These are phyloP conservation scores for Agrenia bidenticulata DNA, from an alignment of 2,888 invertebrate genomes.

Conservation along the genomic window DNA sequence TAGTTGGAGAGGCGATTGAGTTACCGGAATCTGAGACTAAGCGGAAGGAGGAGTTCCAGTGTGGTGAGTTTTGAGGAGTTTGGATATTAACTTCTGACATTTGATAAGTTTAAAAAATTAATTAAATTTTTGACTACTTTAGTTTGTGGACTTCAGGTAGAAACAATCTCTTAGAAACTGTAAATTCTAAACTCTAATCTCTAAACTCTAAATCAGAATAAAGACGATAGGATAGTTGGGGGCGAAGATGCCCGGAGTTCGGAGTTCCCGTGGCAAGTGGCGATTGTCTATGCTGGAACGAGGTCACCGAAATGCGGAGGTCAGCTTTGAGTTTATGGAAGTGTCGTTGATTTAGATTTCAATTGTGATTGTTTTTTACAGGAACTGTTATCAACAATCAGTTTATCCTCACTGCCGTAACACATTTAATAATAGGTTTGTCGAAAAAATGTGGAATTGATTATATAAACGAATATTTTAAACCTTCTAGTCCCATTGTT, in stretches of 20 bases:
- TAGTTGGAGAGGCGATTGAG: background rate
- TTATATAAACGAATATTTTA: background rate
- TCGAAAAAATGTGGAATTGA: background rate
- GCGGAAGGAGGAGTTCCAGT: background rate
- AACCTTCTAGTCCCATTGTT: constrained; percentile 2
- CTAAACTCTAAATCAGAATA: too few relatives aligned
- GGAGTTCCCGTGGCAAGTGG: constrained; percentile 50
- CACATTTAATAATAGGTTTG: background rate
- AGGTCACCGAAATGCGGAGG: constrained; percentile 38
- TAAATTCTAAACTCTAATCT: too few relatives aligned
- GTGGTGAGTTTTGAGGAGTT: constrained; percentile 1
- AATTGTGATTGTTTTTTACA: background rate
- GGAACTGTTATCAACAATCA: constrained; percentile 21
- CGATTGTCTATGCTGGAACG: constrained; percentile 38
- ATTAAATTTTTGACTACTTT: too few relatives aligned
- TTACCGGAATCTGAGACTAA: too few relatives aligned
- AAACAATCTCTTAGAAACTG: too few relatives aligned
- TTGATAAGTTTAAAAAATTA: too few relatives aligned
- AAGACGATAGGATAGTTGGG: constrained; percentile 42
- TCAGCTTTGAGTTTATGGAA: background rate
- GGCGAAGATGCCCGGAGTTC: constrained; percentile 42
- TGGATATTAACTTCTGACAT: background rate
- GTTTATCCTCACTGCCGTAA: constrained; percentile 23
- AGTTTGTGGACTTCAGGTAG: too few relatives aligned
- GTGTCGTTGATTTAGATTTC: constrained; percentile 1